Evolutionary conservation across 2,797 vertebrate genomes (phyloP), one percentile per base, ranked within the genome.

Genomic region (Calcarius lapponicus): DNA sequence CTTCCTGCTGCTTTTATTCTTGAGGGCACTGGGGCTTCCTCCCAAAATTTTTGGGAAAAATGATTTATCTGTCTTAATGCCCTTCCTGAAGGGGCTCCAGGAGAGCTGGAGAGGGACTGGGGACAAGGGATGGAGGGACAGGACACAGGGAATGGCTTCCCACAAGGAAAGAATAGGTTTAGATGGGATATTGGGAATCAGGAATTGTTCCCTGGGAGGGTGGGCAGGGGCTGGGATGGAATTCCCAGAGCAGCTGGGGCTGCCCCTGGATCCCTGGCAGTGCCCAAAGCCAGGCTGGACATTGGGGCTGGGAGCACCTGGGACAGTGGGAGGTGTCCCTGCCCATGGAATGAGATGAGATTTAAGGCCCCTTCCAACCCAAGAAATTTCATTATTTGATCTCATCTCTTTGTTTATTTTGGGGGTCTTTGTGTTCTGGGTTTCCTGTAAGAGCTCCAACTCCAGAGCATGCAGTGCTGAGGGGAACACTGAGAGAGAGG

Each of bases 191-290:
- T 11, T n/a, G 32, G 64, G 71, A 6, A 51, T 29, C 2, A 13
- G 11, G 11, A 43, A 75, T 62, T 16, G 0, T 1, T 50, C 1
- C 1, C 38, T 73, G 9, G 0, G 9, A 53, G n/a, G 13, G 16
- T 58, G 29, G 5, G 1, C 0, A 66, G 25, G 9, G 0, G 0
- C 3, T 53, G 42, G 6, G 0, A 17, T 17, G 14, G 32, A 15
- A 4, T 50, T 16, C 43, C 56, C 57, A 82, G 57, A 50, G 24
- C 0, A 25, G 28, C 47, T 69, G 40, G 1, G 57, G 36, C 57
- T 86, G 50, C 25, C 21, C 25, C 42, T 72, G 72, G 40, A n/a
- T 36, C 64, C 48, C 62, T 70, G 70, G 48, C 0, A 61, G 47
- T 48, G 62, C 1, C 71, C 78, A 17, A n/a, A 42, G 62, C 40